Conservation (phyloP, 2,888 invertebrate genomes). For the Nomada fucata region DNA sequence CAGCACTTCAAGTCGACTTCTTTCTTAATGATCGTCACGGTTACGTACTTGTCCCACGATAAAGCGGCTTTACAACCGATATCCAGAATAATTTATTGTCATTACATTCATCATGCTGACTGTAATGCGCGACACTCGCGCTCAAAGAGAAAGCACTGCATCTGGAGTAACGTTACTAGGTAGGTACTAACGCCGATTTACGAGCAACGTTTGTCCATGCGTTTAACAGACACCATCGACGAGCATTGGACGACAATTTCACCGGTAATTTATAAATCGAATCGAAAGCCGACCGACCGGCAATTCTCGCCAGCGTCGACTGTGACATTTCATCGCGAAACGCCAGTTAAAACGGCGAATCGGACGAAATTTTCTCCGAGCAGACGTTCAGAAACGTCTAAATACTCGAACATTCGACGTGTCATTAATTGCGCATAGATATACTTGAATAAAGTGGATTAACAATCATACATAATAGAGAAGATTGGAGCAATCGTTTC, state of each 20-base stretch:
- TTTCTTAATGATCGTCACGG: slow-evolving; percentile 49
- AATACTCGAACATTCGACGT: background rate
- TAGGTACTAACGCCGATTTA: slow-evolving; percentile 66
- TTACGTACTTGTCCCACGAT: slow-evolving; percentile 49
- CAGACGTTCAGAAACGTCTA: background rate
- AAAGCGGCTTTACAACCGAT: slow-evolving; percentile 62
- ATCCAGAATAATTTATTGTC: slow-evolving; percentile 68
- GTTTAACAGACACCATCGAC: slow-evolving; percentile 54
- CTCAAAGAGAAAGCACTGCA: slow-evolving; percentile 50
- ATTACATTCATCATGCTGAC: slow-evolving; percentile 61
- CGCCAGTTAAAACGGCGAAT: background rate
- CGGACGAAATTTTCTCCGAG: background rate
- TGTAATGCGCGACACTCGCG: slow-evolving; percentile 62
- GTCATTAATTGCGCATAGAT: too few species aligned
- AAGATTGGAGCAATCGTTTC: too few species aligned
- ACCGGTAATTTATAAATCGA: slow-evolving; percentile 45
- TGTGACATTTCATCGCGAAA: background rate
- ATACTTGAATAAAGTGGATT: too few species aligned
- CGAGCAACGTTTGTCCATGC: slow-evolving; percentile 56
- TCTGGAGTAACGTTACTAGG: slow-evolving; percentile 59
- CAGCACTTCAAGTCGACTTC: slow-evolving; percentile 36
- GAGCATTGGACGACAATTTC: slow-evolving; percentile 44
- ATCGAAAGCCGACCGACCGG: slow-evolving; percentile 8
- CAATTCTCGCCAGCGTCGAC: slow-evolving; percentile 10
- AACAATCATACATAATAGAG: too few species aligned